phyloP scores from a whole-genome alignment of 2,113 vertebrate species.

The Pteronura brasiliensis region DNA sequence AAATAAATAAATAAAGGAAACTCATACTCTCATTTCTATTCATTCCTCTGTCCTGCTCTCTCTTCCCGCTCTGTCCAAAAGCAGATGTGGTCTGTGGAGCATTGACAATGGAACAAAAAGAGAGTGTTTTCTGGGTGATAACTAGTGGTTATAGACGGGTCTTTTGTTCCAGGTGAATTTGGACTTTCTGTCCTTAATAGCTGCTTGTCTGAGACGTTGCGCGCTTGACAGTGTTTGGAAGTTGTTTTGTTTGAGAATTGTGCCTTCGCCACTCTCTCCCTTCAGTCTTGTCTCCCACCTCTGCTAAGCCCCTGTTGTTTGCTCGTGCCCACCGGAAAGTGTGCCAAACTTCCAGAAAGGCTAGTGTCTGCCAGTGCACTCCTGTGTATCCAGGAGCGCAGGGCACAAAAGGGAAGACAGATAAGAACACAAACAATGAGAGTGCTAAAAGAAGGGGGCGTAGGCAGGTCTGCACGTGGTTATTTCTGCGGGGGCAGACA shows the following conservation, averaged over 20 bases:
- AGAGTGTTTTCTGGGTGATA: conserved; percentile 72
- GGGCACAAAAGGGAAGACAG: background rate
- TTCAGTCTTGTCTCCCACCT: background rate
- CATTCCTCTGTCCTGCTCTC: conserved; percentile 25
- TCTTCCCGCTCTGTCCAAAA: conserved; percentile 54
- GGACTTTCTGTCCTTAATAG: conserved; percentile 54
- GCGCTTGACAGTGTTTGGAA: conserved; percentile 47
- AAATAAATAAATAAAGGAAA: conserved; percentile 81
- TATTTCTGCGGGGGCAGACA: background rate
- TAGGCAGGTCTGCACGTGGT: too few relatives aligned
- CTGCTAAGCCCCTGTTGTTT: background rate
- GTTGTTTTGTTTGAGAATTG: conserved; percentile 57
- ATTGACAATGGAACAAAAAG: conserved; percentile 70
- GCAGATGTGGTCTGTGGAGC: conserved; percentile 62
- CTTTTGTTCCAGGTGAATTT: conserved; percentile 78
- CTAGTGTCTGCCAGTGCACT: background rate
- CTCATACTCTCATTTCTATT: conserved; percentile 56
- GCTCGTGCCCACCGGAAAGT: background rate
- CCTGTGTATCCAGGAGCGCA: background rate
- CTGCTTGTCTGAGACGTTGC: conserved; percentile 73
- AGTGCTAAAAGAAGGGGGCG: background rate
- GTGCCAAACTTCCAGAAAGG: background rate
- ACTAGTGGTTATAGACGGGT: conserved; percentile 54
- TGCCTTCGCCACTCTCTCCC: background rate
- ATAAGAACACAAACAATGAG: background rate